These are phyloP conservation scores for Barbus barbus DNA, from an alignment of 2,113 vertebrate species.

Conservation along the genomic window DNA sequence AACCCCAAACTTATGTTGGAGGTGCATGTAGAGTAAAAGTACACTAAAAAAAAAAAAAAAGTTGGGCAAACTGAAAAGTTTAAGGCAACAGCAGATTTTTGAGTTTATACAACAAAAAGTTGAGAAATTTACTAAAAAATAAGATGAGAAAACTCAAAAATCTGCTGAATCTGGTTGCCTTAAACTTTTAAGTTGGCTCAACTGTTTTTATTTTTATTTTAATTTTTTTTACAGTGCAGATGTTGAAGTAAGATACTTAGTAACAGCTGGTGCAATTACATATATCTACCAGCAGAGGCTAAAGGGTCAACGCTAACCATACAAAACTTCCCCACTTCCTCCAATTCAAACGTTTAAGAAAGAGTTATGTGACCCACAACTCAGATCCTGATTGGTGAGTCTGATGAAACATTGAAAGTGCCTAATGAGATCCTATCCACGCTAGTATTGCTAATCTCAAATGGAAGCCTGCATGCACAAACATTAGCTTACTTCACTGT, in stretches of 20 bases:
- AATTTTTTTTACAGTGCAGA: no score
- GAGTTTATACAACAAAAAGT: no score
- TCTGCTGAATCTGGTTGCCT: no score
- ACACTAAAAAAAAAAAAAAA: no score
- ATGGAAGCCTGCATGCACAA: conserved; percentile 15
- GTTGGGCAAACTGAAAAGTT: no score
- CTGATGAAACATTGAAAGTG: conserved; percentile 6
- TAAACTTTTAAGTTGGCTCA: no score
- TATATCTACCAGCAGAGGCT: not conserved
- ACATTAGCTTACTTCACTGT: conserved; percentile 36
- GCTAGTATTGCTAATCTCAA: conserved; percentile 13
- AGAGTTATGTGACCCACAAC: not conserved
- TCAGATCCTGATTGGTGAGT: conserved; percentile 3
- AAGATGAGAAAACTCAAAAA: no score
- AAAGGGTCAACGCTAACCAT: not conserved
- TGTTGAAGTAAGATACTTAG: not conserved
- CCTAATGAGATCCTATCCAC: conserved; percentile 17
- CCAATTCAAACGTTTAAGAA: not conserved
- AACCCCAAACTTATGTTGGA: not conserved
- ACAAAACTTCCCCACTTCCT: not conserved
- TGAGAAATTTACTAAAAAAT: no score
- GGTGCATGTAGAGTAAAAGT: not conserved
- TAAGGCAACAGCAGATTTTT: no score
- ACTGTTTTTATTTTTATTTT: no score
- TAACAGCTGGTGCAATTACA: not conserved